These are phyloP conservation scores for Melanargia galathea DNA, from an alignment of 2,888 invertebrate genomes.

Conservation along the genomic window DNA sequence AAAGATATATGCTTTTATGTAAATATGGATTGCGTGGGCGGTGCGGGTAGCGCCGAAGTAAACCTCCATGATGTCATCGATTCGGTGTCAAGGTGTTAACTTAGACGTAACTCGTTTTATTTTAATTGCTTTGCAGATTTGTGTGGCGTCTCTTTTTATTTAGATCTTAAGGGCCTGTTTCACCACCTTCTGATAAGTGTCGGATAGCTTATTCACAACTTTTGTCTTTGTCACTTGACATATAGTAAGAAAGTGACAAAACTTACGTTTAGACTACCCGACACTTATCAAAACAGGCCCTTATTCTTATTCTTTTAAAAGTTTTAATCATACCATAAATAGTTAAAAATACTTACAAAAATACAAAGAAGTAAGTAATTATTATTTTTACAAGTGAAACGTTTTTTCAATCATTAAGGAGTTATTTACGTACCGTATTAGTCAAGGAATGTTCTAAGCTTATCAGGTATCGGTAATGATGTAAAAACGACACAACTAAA, in stretches of 20 bases:
- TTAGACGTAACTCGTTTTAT: conserved; percentile 49
- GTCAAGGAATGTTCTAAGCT: not conserved
- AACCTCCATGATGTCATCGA: conserved; percentile 59
- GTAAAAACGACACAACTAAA: not conserved
- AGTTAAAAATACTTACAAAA: not conserved
- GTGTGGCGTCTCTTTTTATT: not conserved
- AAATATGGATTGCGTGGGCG: conserved; percentile 49
- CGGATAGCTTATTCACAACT: too few relatives aligned
- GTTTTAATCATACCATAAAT: too few relatives aligned
- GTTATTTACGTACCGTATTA: not conserved
- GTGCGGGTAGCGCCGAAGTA: conserved; percentile 51
- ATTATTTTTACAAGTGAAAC: not conserved
- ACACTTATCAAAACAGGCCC: too few relatives aligned
- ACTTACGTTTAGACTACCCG: too few relatives aligned
- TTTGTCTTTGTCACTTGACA: too few relatives aligned
- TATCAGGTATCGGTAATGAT: not conserved
- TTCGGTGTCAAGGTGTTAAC: conserved; percentile 59
- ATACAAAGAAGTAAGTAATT: not conserved
- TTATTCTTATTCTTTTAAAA: too few relatives aligned
- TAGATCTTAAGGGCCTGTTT: not conserved
- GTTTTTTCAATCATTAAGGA: not conserved
- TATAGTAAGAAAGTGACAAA: too few relatives aligned
- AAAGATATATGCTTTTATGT: conserved; percentile 27
- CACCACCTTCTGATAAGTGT: too few relatives aligned
- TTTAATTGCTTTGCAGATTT: conserved; percentile 39